phyloP scores from a whole-genome alignment of 2,797 vertebrate genomes.

The Xyrichtys novacula region DNA sequence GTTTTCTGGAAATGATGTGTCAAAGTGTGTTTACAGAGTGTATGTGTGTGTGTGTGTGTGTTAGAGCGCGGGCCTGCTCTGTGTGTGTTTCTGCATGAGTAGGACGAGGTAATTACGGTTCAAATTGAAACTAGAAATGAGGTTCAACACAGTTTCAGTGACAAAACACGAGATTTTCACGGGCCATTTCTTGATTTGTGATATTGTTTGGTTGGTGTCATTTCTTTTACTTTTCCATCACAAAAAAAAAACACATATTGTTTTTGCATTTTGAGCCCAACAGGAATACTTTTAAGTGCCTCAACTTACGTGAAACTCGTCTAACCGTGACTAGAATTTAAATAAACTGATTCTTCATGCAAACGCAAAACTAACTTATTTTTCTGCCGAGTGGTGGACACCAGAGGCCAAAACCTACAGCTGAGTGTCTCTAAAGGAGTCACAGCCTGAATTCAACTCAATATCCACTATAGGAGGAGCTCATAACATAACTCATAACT shows the following conservation, averaged over 20 bases:
- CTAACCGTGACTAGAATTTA: not conserved
- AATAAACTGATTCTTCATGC: conserved; percentile 16
- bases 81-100: conserved; percentile 1
- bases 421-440: conserved; percentile 17
- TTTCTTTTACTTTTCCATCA: not conserved
- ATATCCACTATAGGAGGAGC: conserved; percentile 18
- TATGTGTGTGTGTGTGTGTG: conserved; percentile 1
- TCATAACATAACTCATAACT: conserved; percentile 11
- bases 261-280: not conserved
- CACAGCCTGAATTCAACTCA: conserved; percentile 12
- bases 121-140: conserved; percentile 15
- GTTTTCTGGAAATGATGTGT: conserved; percentile 41
- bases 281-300: not conserved
- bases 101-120: conserved; percentile 30
- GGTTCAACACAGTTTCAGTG: not conserved
- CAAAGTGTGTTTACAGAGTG: conserved; percentile 28
- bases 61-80: not conserved
- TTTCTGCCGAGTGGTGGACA: conserved; percentile 8
- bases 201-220: not conserved
- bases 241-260: not conserved
- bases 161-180: not conserved
- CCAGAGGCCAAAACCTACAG: conserved; percentile 14
- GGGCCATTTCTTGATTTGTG: not conserved
- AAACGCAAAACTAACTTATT: conserved; percentile 5
- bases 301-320: not conserved